Evolutionary conservation across 2,797 vertebrate species (phyloP), one percentile per base, ranked within the genome.

Genomic region (Thaleichthys pacificus): DNA sequence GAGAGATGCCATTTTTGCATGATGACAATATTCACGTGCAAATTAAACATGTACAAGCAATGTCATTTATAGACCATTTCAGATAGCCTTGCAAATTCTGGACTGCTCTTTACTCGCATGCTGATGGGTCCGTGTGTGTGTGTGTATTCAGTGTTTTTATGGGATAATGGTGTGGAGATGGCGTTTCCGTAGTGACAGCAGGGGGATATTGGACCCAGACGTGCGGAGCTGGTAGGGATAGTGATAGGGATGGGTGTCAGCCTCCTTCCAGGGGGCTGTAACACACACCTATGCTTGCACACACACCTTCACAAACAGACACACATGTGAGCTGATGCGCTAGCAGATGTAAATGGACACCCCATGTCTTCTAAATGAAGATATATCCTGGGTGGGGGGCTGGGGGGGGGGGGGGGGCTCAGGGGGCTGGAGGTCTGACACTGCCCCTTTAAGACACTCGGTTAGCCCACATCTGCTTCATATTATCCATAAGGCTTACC

Each of bases 391-490:
- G 84, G 87, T 84, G 83, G 82, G 82, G 82, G 88, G 22, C 22
- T 86, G 89, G 87, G 84, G 87, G 78, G 81, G 81, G 86, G 85
- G 38, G 2, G 38, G 38, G 11, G 8, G 11, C 38, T 65, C 38
- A 42, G 30, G 32, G 62, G 62, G 19, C 62, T 9, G 62, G 28
- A 28, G 88, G 79, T 84, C 83, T 86, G 84, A 89, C 87, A 88
- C 88, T 86, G 90, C 91, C 92, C 89, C 91, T 93, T 93, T 88
- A 93, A 91, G 86, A 85, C 85, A 42, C 71, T 77, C 81, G 88
- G 88, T 86, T 89, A 88, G 88, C 89, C 85, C 87, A 93, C 95
- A 94, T 93, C 92, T 94, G 95, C 88, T 94, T 93, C 89, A 91
- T 86, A 94, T 95, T 92, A 94, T 86, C 86, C 87, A 89, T 89